Evolutionary conservation across 2,888 invertebrate genomes (phyloP), one percentile per base, ranked within the genome.

Genomic region (Pheosia tremula): DNA sequence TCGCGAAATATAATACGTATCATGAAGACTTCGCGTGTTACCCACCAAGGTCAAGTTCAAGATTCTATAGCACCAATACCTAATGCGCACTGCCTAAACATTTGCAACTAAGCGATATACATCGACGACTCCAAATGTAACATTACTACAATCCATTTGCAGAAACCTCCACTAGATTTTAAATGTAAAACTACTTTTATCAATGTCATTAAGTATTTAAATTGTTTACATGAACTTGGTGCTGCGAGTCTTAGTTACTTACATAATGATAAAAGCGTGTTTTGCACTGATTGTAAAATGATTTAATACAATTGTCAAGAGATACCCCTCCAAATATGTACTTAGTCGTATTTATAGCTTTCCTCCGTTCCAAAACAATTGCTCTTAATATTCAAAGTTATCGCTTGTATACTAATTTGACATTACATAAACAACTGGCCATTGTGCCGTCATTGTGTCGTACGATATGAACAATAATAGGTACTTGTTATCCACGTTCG

Each of bases 1-100:
- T 47, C 13, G 5, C 62, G 62, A 67, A 66, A 61, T n/a, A 37
- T 43, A 60, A 59, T 24, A 24, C 57, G n/a, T 37, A 60, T 52
- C 58, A 71, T 49, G 64, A 65, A 59, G 11, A 53, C 38, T 56
- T 55, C 50, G 38, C 65, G 59, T 68, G 63, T 47, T 50, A 56
- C 50, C 53, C 7, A 58, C 43, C 64, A 76, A 75, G 74, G 76
- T 58, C 59, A 74, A 75, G 76, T 73, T 78, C 76, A 78, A 7
- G 67, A 66, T 61, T 60, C 56, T 53, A 62, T 56, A 66, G 63
- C 69, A 72, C 62, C 53, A 62, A 72, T 57, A 24, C 24, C 24
- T 24, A 62, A 52, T 64, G 61, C 63, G 71, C 60, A 62, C 58
- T 37, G n/a, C 58, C 58, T 52, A 41, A 47, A 4, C n/a, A 53